Evolutionary conservation across 2,797 vertebrate genomes (phyloP).

Genomic region (Ctenopoma kingsleyae): DNA sequence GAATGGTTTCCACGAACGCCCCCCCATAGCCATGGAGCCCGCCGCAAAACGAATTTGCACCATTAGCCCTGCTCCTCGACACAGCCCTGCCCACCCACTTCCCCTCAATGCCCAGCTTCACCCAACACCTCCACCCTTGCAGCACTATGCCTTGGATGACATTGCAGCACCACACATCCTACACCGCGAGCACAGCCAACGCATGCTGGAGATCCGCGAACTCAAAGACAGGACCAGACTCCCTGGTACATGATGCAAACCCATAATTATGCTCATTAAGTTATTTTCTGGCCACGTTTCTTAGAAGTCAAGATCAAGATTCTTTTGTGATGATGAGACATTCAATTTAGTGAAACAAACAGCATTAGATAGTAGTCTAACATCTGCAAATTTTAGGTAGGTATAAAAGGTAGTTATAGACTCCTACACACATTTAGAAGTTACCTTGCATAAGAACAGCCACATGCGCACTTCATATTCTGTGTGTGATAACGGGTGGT

Average conservation of each 20-base stretch:
- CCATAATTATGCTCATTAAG: not conserved
- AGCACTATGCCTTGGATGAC: slow-evolving; percentile 98
- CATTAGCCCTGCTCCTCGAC: slow-evolving; percentile 96
- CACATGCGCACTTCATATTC: slow-evolving; percentile 20
- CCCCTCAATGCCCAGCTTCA: slow-evolving; percentile 92
- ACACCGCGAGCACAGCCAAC: slow-evolving; percentile 90
- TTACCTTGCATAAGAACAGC: slow-evolving; percentile 22
- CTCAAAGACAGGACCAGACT: slow-evolving; percentile 91
- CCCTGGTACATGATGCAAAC: slow-evolving; percentile 76
- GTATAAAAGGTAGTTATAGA: not conserved
- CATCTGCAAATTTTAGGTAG: not conserved
- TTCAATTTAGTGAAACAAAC: slow-evolving; percentile 2
- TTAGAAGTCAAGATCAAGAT: not conserved
- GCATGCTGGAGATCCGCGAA: slow-evolving; percentile 93
- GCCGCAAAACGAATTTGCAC: slow-evolving; percentile 96
- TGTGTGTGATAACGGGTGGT: slow-evolving; percentile 69
- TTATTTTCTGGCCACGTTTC: not conserved
- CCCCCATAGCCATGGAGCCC: slow-evolving; percentile 89
- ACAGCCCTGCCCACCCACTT: slow-evolving; percentile 95
- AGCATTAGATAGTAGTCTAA: not conserved
- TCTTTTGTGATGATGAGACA: not conserved
- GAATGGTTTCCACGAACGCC: slow-evolving; percentile 92
- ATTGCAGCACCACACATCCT: slow-evolving; percentile 91
- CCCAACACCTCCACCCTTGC: slow-evolving; percentile 94
- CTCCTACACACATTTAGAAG: slow-evolving; percentile 2